Conservation (phyloP, 2,113 vertebrate species). For the Bolborhynchus lineola region DNA sequence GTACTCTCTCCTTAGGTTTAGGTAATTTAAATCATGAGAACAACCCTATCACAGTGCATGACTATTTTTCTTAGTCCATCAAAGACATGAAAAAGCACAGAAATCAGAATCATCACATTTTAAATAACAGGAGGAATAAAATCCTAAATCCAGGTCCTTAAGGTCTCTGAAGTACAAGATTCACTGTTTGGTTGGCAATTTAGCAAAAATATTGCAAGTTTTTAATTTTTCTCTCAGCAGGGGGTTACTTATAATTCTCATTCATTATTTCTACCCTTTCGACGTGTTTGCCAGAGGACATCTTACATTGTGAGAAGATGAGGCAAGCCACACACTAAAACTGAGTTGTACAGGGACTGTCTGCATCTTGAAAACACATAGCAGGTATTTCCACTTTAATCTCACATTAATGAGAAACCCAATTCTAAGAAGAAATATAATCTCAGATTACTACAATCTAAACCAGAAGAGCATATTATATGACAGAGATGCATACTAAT, state of each 20-base stretch:
- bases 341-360: background rate
- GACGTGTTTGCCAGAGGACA: background rate
- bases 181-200: background rate
- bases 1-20: background rate
- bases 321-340: background rate
- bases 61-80: background rate
- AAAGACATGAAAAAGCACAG: background rate
- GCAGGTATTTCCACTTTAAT: background rate
- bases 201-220: background rate
- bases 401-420: background rate
- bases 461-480: background rate
- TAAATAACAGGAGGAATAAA: background rate
- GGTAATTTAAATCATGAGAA: background rate
- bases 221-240: background rate
- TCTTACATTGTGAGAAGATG: background rate
- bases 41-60: background rate
- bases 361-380: background rate
- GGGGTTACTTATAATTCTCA: background rate
- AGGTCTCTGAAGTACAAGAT: background rate
- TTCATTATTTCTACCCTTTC: background rate
- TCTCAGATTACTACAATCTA: background rate
- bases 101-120: background rate
- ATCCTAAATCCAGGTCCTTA: background rate
- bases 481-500: background rate
- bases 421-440: background rate